Evolutionary conservation across 1,140 invertebrate species (phyloP).

Genomic region (Pantala flavescens): DNA sequence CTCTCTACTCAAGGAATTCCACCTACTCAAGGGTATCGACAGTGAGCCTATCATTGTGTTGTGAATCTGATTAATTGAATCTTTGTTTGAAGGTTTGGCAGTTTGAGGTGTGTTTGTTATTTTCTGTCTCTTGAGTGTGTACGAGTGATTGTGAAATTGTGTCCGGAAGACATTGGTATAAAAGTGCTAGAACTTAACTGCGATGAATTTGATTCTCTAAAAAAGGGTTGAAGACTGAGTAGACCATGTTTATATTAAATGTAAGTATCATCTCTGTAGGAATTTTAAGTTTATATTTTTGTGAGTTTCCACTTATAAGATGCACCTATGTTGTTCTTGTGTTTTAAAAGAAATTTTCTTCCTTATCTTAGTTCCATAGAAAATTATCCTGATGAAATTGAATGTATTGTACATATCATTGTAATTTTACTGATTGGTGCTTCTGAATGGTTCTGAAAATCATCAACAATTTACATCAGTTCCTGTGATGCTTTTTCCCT

Average conservation of each 20-base stretch:
- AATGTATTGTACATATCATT: constrained; percentile 4
- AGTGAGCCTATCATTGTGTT: not conserved
- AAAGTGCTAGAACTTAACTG: not conserved
- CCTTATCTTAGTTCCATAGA: not conserved
- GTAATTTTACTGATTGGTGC: not conserved
- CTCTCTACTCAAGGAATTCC: constrained; percentile 30
- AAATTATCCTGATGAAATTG: not conserved
- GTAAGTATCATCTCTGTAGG: not conserved
- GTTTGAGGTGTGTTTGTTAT: constrained; percentile 1
- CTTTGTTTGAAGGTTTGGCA: not conserved
- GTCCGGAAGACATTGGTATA: not conserved
- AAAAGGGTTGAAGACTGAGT: not conserved
- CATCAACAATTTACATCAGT: not conserved
- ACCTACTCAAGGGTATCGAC: not conserved
- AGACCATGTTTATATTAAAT: constrained; percentile 8
- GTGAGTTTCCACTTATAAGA: not conserved
- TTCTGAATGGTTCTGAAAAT: not conserved
- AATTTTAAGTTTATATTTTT: not conserved
- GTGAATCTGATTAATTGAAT: not conserved
- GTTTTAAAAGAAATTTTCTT: not conserved
- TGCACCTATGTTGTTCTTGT: not conserved
- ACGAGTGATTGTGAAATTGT: not conserved
- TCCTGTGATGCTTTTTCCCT: not conserved
- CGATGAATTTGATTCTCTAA: not conserved
- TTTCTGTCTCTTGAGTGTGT: not conserved